Base-by-base conservation (phyloP, 2,113 vertebrate species). In the Platycercus adscitus region DNA sequence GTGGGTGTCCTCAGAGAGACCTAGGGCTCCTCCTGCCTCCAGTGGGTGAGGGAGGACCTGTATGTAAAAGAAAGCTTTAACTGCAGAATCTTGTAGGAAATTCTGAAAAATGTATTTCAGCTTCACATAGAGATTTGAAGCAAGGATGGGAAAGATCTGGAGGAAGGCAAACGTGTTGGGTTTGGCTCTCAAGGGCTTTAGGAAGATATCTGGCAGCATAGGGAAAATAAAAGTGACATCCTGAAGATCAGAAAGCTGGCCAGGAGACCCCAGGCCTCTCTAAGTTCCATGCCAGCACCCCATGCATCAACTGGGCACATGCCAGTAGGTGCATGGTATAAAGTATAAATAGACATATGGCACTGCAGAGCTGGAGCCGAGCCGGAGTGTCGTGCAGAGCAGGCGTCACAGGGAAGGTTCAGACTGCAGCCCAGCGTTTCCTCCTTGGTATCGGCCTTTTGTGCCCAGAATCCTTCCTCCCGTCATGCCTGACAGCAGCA, bases 331-430 rank as follows among this genome's bases (percentile, higher is more conserved):
- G 49, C 19, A 26, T 5, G 3, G 61, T 53, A 12, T n/a, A 37
- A 91, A 72, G 46, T 85, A 61, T 60, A 75, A 95, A 88, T 39
- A 96, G 66, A 33, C 91, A 95, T 81, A 89, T 91, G 94, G 94
- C 56, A 79, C 31, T 21, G 53, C 76, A 91, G 84, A 63, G 43
- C 82, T 91, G 91, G 91, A 64, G 6, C 17, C 7, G 81, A 87
- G 35, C 56, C 24, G 35, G 37, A 65, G 28, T 7, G 31, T 89
- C 66, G 3, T 76, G 76, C 35, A 73, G 85, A 96, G 89, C 87
- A 83, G 81, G 79, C n/a, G 29, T 95, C 91, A 66, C 53, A 21
- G 80, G 75, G 12, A 60, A 92, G 63, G 46, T 73, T 73, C 61
- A 66, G 83, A 65, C 25, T 3, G 8, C 71, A 92, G 79, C 60